Evolutionary conservation across 2,797 vertebrate species (phyloP), one percentile per base, ranked within the genome.

Genomic region (Champsocephalus gunnari): DNA sequence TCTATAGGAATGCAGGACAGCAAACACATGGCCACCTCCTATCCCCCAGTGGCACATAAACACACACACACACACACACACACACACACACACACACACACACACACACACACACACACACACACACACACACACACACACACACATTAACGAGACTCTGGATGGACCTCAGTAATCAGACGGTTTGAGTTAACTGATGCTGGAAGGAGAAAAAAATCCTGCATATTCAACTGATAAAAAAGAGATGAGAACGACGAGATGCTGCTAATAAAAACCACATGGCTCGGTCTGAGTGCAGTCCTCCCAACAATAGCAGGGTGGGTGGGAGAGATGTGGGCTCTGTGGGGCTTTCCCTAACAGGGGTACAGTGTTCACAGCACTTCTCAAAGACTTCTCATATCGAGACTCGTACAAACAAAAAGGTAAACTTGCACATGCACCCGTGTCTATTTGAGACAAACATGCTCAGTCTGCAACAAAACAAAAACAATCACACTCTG

Each of bases 251-350:
- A 60, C 4, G 3, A 44, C 71, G 84, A 66, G 87, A 85, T 90
- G 88, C 79, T 83, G 71, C 77, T 90, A 84, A 91, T 92, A 83
- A 84, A 87, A 92, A 91, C 58, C 91, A 93, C 83, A 92, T 92
- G 84, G 71, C 63, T 69, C 73, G 66, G 71, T 77, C 65, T 66
- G 73, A 66, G 73, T 80, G 66, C 65, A 72, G 61, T 71, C 79
- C 63, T 85, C 60, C 77, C 79, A 89, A 89, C 87, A 89, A 89
- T 61, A 77, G 65, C 6, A 0, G 75, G 50, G 71, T 71, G 80
- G 79, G 87, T 75, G 57, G 77, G 85, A n/a, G 66, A 80, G 67
- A 77, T 55, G 81, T 71, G 71, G 54, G 80, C 64, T 64, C 56
- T 77, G 71, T 75, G 65, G 64, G 55, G 70, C 58, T 81, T 84